These are phyloP conservation scores for Syngnathus acus DNA, from an alignment of 2,797 vertebrate species.

Conservation along the genomic window DNA sequence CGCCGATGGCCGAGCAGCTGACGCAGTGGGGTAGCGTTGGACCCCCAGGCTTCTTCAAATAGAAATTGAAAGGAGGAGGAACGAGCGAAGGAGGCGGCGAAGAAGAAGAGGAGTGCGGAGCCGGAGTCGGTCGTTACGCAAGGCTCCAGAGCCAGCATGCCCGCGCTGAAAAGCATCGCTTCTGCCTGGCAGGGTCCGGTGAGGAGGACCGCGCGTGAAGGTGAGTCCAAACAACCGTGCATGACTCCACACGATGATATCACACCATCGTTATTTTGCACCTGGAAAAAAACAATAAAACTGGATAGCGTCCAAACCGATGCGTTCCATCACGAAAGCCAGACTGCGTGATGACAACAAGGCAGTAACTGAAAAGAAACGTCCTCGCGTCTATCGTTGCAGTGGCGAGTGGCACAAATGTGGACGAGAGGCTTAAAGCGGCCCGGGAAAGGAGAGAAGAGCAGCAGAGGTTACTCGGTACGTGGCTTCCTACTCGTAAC, in stretches of 20 bases:
- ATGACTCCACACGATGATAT: not conserved
- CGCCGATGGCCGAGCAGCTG: constrained; percentile 58
- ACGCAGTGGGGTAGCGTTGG: constrained; percentile 41
- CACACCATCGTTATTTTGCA: not conserved
- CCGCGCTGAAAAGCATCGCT: constrained; percentile 53
- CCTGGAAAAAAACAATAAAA: not conserved
- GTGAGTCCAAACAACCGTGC: constrained; percentile 24
- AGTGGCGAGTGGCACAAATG: constrained; percentile 65
- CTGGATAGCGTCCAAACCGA: not conserved
- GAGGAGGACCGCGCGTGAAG: constrained; percentile 19
- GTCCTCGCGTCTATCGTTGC: not conserved
- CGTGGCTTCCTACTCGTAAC: constrained; percentile 5
- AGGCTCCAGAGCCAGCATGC: constrained; percentile 58
- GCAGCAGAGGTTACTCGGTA: constrained; percentile 81
- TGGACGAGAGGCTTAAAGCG: constrained; percentile 84
- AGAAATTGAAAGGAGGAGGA: constrained; percentile 45
- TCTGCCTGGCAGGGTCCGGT: constrained; percentile 51
- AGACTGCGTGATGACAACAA: not conserved
- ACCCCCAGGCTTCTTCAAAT: constrained; percentile 61
- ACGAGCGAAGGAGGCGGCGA: not conserved
- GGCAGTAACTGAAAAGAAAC: not conserved
- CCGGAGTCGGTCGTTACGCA: constrained; percentile 41
- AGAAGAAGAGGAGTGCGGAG: constrained; percentile 12
- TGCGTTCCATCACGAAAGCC: not conserved
- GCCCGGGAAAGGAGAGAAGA: constrained; percentile 84